phyloP scores from a whole-genome alignment of 2,888 invertebrate genomes.

The Acanthosoma haemorrhoidale region DNA sequence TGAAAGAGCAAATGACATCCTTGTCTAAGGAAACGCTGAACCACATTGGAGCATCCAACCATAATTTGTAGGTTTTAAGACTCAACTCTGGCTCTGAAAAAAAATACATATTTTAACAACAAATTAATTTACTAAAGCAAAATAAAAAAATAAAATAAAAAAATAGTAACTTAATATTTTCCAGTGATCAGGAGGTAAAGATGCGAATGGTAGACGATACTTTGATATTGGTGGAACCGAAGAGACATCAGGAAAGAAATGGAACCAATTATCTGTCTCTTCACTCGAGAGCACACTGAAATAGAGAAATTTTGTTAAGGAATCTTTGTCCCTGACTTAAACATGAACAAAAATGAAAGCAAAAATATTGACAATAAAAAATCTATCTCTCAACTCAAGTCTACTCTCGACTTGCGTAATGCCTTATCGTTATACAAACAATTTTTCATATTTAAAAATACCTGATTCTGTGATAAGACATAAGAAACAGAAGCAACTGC shows the following conservation, averaged over 20 bases:
- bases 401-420: too few relatives aligned
- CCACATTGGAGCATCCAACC: conserved; percentile 45
- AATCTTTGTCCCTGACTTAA: not conserved
- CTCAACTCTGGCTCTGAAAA: conserved; percentile 47
- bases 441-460: conserved; percentile 42
- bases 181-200: conserved; percentile 46
- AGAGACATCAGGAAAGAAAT: conserved; percentile 47
- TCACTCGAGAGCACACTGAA: conserved; percentile 35
- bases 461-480: conserved; percentile 44
- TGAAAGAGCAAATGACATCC: conserved; percentile 50
- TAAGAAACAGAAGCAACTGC: conserved; percentile 44
- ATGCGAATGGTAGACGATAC: conserved; percentile 51
- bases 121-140: not conserved
- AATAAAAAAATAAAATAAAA: not conserved
- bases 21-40: conserved; percentile 41
- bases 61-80: conserved; percentile 49
- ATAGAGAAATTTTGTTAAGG: not conserved
- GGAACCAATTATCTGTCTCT: conserved; percentile 51
- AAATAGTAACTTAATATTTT: conserved; percentile 46
- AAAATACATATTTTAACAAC: not conserved
- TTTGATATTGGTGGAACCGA: conserved; percentile 49
- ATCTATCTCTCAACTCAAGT: not conserved
- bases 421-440: conserved; percentile 41
- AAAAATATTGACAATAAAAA: not conserved
- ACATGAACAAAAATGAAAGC: not conserved